Evolutionary conservation across 2,113 vertebrate species (phyloP), one percentile per base, ranked within the genome.

Genomic region (Cyrtonyx montezumae): DNA sequence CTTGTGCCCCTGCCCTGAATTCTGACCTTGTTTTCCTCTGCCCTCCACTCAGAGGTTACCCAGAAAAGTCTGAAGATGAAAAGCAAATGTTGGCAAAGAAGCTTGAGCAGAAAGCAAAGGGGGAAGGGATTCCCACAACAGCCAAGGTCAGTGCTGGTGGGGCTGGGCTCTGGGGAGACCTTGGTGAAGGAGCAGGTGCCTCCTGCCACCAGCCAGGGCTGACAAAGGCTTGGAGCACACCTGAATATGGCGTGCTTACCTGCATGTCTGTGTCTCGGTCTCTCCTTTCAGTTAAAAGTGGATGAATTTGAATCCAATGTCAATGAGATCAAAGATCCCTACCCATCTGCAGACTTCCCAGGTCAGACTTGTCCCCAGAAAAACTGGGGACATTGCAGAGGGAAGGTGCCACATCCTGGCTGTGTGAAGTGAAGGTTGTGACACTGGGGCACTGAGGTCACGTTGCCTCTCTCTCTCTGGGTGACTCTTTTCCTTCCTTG

Each of bases 281-380:
- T 93, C 78, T 91, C 20, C 18, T 20, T 97, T 55, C 97, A 99
- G 99, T 97, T 99, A 46, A 99, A 99, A 98, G 96, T 99, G 18
- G 99, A 99, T 3, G 99, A 99, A 90, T 99, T 99, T 98, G 99
- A 99, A 96, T 99, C 99, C 17, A 99, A 99, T 14, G 99, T 99
- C 84, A 99, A 99, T 49, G 99, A 99, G 96, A 98, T 99, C 77
- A 99, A 99, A 96, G 99, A 99, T 71, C 99, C 99, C 5, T 99
- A 99, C 92, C 99, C 99, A 43, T 99, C 99, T 23, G 99, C 98
- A 21, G 99, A 99, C 94, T 99, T 99, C 87, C 99, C 99, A 98
- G 99, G 99, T 99, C 97, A 95, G 81, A 1, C 15, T 43, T 84
- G 51, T 32, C 43, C 43, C 61, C 68, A 49, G 75, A 30, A 73